Base-by-base conservation (phyloP, 2,113 vertebrate species). In the Pycnonotus jocosus region DNA sequence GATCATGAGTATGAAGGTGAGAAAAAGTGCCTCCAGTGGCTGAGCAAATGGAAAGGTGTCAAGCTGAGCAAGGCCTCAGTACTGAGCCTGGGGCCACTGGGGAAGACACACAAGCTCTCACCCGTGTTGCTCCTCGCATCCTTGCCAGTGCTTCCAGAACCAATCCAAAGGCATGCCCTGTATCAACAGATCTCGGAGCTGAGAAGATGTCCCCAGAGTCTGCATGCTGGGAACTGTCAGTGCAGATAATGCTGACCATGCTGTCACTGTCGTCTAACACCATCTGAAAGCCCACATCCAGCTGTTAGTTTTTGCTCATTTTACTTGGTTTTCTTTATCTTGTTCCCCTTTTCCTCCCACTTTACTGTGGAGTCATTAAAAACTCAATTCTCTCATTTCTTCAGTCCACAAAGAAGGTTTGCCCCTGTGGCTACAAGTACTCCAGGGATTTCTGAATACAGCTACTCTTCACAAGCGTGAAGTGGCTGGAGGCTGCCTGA, bases 251-350 rank as follows among this genome's bases (percentile, higher is more conserved):
- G 87, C 90, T 93, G 79, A 83, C 51, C 25, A 47, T 31, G 70
- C n/a, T 86, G 70, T 96, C 96, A 37, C 73, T 92, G 91, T 96
- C 93, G 4, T 93, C 92, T 40, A 98, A 80, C 86, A 98, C 93
- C 78, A 93, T 90, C 98, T 98, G 96, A 93, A 98, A 98, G 48
- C 9, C 94, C 96, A 96, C 11, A 94, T 5, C 54, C 86, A 78
- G 42, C 13, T 44, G 42, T 97, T 81, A 97, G 14, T 76, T 76
- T 72, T 61, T 61, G 24, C 56, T 83, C 50, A 31, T 24, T 60
- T 81, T 57, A 64, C 42, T 78, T 73, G 6, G 25, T 44, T 78
- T 76, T 45, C 76, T 90, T 73, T 53, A 50, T 30, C 53, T 38
- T 40, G 22, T 60, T 92, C 47, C 93, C 9, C 14, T 56, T 64